Evolutionary conservation across 2,797 vertebrate genomes (phyloP), one percentile per base, ranked within the genome.

Genomic region (Pantherophis alleghaniensis): DNA sequence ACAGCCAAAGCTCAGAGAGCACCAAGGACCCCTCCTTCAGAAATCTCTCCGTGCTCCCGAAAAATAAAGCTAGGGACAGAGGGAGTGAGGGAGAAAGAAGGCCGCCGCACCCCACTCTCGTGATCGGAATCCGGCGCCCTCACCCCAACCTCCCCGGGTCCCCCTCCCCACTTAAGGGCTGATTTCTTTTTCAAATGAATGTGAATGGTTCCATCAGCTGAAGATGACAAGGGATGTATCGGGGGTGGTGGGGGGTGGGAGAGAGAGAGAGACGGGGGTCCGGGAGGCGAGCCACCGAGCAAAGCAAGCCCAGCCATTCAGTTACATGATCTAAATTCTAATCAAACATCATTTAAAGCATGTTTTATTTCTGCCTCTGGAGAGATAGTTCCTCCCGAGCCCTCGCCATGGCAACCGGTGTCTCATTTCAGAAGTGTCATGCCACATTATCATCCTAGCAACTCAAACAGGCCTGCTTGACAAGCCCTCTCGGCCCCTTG

Each of bases 371-470:
- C 98, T 98, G 98, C 98, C 99, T 98, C 98, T 97, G 98, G 98
- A 99, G 99, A 99, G 98, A 98, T 95, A 95, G 98, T 98, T 98
- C 98, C 98, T 98, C 98, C 98, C 97, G 97, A 97, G 98, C 98
- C 97, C 98, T 99, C 98, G 98, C 99, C 99, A 99, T 99, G 99
- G 99, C 98, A 99, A 99, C 99, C 98, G 96, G 98, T 97, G 98
- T 99, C 99, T 99, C 99, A 99, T 99, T 99, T 99, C 99, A 99
- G 98, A 99, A 99, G 98, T 99, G 99, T 99, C 99, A 99, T 99
- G 98, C 98, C 98, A 98, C 98, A 99, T 99, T 99, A 99, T 99
- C 98, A 98, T 99, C 98, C 97, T 96, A 97, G 98, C 96, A 98
- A 98, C 98, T 99, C 98, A 98, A 98, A 98, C 98, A 98, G 98